Evolutionary conservation across 2,797 vertebrate species (phyloP).

Genomic region (Sebastes nivosus): DNA sequence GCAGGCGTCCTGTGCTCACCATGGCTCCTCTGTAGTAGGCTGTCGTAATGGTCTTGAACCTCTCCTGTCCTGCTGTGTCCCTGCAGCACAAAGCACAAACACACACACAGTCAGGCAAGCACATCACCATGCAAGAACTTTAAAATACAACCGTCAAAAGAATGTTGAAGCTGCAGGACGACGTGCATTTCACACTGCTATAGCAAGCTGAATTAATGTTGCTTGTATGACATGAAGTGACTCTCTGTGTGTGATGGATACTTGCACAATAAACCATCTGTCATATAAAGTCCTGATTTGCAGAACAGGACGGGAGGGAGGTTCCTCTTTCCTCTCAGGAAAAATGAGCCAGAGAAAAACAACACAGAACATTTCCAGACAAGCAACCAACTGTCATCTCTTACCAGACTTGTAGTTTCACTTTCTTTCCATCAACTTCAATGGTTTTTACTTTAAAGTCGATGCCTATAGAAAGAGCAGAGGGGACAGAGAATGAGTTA

Average conservation of each 20-base stretch:
- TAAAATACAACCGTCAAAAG: background rate
- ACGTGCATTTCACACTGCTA: background rate
- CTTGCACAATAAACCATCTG: slow-evolving; percentile 29
- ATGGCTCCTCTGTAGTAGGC: slow-evolving; percentile 95
- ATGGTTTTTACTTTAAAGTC: slow-evolving; percentile 97
- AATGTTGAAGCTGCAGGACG: background rate
- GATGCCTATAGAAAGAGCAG: slow-evolving; percentile 83
- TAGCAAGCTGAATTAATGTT: background rate
- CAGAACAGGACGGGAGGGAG: slow-evolving; percentile 32
- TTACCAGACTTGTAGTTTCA: slow-evolving; percentile 97
- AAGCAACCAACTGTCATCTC: slow-evolving; percentile 26
- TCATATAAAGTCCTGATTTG: slow-evolving; percentile 40
- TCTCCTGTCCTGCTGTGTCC: slow-evolving; percentile 97
- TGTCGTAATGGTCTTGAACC: slow-evolving; percentile 97
- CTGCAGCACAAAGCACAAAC: slow-evolving; percentile 68
- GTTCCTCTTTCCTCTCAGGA: slow-evolving; percentile 45
- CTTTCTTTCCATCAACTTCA: slow-evolving; percentile 93
- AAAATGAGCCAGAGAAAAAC: slow-evolving; percentile 2
- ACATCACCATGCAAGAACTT: background rate
- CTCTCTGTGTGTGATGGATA: slow-evolving; percentile 16
- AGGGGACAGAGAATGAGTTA: slow-evolving; percentile 36
- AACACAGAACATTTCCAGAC: background rate
- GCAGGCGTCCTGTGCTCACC: slow-evolving; percentile 77
- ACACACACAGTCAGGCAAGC: background rate
- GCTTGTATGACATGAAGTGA: slow-evolving; percentile 4